Evolutionary conservation across 2,113 vertebrate genomes (phyloP), one percentile per base, ranked within the genome.

Genomic region (Struthio camelus): DNA sequence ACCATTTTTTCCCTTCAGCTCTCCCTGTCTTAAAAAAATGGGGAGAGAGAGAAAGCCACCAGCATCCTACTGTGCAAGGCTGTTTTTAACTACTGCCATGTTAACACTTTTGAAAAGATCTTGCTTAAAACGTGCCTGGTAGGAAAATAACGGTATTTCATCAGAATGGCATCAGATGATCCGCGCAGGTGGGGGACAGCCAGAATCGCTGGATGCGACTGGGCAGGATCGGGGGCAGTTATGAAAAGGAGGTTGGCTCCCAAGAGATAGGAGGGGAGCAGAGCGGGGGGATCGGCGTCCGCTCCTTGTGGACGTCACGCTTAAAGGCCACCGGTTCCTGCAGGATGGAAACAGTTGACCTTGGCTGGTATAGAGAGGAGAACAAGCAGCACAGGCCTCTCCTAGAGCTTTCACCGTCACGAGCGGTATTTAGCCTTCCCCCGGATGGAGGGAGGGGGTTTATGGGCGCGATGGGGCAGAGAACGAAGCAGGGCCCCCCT

Each of bases 61-160:
- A 36, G 64, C 42, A 13, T 3, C 0, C 6, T 16, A 14, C 5
- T 0, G 1, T 2, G 1, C 0, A 5, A 50, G 48, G 14, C 46
- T 2, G 4, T 9, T 22, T 22, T 36, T 3, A 24, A 28, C n/a
- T 24, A 9, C 64, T 0, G 3, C 28, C 5, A 7, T 27, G 32
- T 80, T 10, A 73, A 28, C 0, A 5, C 23, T 30, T 30, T 53
- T 46, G 3, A 40, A 36, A 72, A 38, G 48, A 51, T 18, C 23
- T 8, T 24, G 25, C 18, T 28, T 14, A n/a, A 32, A 18, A 18
- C 10, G 16, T 5, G 54, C 16, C 16, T 30, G 30, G 28, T 17
- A 32, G 54, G 54, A 32, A 58, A 30, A 58, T 17, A 18, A 19
- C 7, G 18, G 7, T 48, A 48, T 48, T 48, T 48, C 18, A 48